Conservation (phyloP, 2,888 invertebrate species). For the Platypus cylindrus region DNA sequence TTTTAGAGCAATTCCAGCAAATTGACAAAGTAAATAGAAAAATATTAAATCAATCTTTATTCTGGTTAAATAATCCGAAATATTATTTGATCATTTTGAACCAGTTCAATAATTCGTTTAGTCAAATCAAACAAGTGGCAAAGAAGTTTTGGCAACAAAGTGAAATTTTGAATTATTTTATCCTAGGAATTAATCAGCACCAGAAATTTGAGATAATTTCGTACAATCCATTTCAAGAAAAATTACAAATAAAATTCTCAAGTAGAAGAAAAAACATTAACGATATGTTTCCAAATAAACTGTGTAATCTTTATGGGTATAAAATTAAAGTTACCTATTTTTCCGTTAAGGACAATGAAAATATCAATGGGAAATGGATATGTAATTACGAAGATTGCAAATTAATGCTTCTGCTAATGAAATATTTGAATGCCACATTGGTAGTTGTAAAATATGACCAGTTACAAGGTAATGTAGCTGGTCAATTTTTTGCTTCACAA, state of each 20-base stretch:
- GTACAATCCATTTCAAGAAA: not conserved
- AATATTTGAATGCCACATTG: slow-evolving; percentile 4
- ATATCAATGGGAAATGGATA: slow-evolving; percentile 1
- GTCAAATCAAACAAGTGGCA: not conserved
- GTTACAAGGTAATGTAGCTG: not conserved
- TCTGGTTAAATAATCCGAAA: not conserved
- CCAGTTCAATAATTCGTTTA: not conserved
- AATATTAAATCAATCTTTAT: not conserved
- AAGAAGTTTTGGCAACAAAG: not conserved
- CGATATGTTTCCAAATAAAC: slow-evolving; percentile 2
- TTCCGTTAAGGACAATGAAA: not conserved
- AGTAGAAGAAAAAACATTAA: not conserved
- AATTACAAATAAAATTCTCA: no score
- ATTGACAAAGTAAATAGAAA: not conserved
- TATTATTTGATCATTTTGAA: not conserved
- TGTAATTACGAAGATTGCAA: slow-evolving; percentile 3
- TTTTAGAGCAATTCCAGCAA: not conserved
- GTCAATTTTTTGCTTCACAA: not conserved
- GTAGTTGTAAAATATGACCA: not conserved
- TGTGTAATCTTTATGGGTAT: slow-evolving; percentile 1
- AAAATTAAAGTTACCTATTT: slow-evolving; percentile 2
- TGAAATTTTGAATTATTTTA: not conserved
- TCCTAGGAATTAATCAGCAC: not conserved
- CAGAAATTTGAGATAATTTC: not conserved
- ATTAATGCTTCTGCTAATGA: slow-evolving; percentile 3